Conservation (phyloP, 2,888 invertebrate genomes). For the Sarcophaga variegata region DNA sequence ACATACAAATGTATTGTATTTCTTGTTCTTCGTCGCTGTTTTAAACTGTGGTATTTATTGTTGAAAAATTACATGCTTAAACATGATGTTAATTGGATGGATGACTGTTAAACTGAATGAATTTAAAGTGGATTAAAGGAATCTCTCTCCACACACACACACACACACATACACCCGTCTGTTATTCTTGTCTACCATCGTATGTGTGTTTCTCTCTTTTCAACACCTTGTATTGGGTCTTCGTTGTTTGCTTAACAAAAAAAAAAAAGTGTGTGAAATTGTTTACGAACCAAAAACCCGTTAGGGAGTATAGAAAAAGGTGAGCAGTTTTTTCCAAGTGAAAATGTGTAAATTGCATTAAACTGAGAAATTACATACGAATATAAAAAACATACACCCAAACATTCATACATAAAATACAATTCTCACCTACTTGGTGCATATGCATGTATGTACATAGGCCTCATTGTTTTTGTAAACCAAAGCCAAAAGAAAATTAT, state of each 20-base stretch:
- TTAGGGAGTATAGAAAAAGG: neutral
- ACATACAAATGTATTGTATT: slow-evolving; percentile 7
- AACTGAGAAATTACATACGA: slow-evolving; percentile 3
- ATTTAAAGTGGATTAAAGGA: slow-evolving; percentile 28
- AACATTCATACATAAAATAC: neutral
- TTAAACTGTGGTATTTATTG: too few relatives aligned
- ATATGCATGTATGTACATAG: neutral
- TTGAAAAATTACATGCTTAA: slow-evolving; percentile 10
- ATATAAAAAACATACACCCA: neutral
- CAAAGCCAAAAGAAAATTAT: neutral
- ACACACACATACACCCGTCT: too few relatives aligned
- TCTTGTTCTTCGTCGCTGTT: neutral
- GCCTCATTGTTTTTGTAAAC: neutral
- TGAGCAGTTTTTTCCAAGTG: slow-evolving; percentile 27
- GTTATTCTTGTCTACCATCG: too few relatives aligned
- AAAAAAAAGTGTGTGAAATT: slow-evolving; percentile 39
- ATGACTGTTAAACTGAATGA: slow-evolving; percentile 35
- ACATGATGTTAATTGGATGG: slow-evolving; percentile 55
- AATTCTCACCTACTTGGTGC: neutral
- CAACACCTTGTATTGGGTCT: too few relatives aligned
- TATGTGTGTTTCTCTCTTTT: too few relatives aligned
- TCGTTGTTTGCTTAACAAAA: too few relatives aligned
- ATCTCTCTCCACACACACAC: neutral
- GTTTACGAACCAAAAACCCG: neutral
- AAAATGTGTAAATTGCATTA: slow-evolving; percentile 44